Percentiles rank a stretch among this genome's conserved stretches.
Conservation (phyloP, 1,140 invertebrate genomes). For the Pollicipes pollicipes region DNA sequence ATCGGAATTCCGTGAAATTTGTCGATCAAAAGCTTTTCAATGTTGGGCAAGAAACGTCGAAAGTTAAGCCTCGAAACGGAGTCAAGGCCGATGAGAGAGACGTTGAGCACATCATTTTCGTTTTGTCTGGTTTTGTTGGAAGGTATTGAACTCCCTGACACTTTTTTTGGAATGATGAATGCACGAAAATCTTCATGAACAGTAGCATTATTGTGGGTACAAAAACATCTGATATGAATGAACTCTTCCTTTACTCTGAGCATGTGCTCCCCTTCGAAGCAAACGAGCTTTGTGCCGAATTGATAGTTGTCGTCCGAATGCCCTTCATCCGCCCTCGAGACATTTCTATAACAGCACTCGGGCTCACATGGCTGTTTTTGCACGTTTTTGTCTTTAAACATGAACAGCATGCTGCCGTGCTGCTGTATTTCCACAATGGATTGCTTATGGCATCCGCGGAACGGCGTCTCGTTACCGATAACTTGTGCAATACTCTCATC, state of each 20-base stretch:
- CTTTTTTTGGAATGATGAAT: neutral
- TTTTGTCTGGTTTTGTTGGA: neutral
- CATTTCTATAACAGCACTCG: neutral
- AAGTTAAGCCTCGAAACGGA: slow-evolving; percentile 70
- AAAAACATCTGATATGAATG: neutral
- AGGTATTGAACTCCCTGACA: too few relatives aligned
- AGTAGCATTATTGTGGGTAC: neutral
- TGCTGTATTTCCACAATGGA: neutral
- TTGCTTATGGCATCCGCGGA: neutral
- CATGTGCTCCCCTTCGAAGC: neutral
- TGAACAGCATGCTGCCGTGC: neutral
- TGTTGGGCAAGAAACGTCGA: slow-evolving; percentile 57
- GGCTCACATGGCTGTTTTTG: too few relatives aligned
- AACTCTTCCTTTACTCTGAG: neutral
- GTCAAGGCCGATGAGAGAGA: slow-evolving; percentile 66
- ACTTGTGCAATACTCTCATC: neutral
- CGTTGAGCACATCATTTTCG: slow-evolving; percentile 28
- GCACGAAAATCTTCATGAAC: neutral
- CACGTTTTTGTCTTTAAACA: neutral
- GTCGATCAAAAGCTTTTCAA: slow-evolving; percentile 36
- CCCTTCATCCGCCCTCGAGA: neutral
- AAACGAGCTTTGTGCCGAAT: neutral
- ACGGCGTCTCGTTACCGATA: neutral
- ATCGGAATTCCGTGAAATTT: slow-evolving; percentile 43
- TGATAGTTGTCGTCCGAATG: neutral